Evolutionary conservation across 2,797 vertebrate species (phyloP).

Genomic region (Atherinosoma microstoma): DNA sequence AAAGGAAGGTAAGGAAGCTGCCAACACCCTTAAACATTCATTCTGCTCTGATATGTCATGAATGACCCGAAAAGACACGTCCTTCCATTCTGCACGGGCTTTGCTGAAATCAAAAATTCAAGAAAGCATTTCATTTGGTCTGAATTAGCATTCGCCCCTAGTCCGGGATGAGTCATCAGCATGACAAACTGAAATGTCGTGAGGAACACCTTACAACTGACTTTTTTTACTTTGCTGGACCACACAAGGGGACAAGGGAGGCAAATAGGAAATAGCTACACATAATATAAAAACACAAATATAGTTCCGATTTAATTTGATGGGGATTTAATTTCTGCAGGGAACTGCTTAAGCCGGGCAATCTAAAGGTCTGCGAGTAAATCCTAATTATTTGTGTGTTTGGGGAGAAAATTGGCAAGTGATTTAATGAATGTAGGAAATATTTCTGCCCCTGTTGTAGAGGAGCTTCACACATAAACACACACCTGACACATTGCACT

Average conservation of each 20-base stretch:
- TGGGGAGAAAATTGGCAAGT: background rate
- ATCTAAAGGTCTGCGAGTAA: background rate
- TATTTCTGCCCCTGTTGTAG: slow-evolving; percentile 2
- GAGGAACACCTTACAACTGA: background rate
- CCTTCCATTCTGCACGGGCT: background rate
- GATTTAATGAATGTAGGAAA: slow-evolving; percentile 12
- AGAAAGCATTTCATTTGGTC: background rate
- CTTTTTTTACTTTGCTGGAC: background rate
- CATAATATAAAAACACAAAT: background rate
- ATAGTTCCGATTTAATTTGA: background rate
- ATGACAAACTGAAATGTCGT: background rate
- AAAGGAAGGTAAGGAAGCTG: background rate
- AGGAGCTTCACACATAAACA: slow-evolving; percentile 2
- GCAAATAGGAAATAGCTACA: no score
- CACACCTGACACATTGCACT: slow-evolving; percentile 32
- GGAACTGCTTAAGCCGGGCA: background rate
- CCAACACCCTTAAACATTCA: background rate
- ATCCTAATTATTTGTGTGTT: slow-evolving; percentile 14
- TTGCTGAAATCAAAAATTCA: background rate
- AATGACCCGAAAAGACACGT: background rate
- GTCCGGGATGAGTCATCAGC: background rate
- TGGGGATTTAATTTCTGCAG: background rate
- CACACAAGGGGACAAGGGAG: background rate
- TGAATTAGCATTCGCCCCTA: background rate
- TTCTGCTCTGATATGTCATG: background rate